Percentiles rank a stretch among this genome's conserved stretches.
phyloP scores from a whole-genome alignment of 2,888 invertebrate genomes.

The Tricholauxania praeusta region DNA sequence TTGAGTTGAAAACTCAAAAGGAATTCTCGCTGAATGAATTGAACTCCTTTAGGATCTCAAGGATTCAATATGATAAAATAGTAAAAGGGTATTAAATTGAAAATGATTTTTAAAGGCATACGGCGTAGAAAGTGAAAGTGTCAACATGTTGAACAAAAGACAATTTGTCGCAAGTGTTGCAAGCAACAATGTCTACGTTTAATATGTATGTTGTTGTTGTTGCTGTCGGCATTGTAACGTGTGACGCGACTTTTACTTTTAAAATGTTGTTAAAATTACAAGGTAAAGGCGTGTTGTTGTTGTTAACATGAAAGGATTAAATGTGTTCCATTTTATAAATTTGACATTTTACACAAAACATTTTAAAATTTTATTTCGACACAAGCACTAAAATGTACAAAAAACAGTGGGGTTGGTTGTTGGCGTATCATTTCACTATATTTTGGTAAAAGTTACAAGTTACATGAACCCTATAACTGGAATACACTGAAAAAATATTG shows the following conservation, averaged over 20 bases:
- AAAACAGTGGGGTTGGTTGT: constrained; percentile 1
- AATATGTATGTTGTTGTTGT: constrained; percentile 29
- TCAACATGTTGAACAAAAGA: constrained; percentile 51
- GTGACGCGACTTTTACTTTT: constrained; percentile 50
- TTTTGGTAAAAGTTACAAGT: too few relatives aligned
- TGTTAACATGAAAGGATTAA: constrained; percentile 27
- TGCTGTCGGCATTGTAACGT: constrained; percentile 38
- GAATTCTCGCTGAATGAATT: constrained; percentile 3
- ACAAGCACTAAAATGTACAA: constrained; percentile 9
- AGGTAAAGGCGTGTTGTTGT: not conserved
- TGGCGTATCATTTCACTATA: too few relatives aligned
- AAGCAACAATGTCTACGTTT: constrained; percentile 41
- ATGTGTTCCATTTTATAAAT: constrained; percentile 23
- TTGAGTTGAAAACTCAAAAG: not conserved
- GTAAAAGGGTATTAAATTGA: not conserved
- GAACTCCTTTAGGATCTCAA: constrained; percentile 8
- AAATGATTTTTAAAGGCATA: not conserved
- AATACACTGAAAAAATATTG: too few relatives aligned
- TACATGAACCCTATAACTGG: too few relatives aligned
- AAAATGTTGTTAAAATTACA: constrained; percentile 11
- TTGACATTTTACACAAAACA: constrained; percentile 32
- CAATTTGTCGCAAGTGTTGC: constrained; percentile 55
- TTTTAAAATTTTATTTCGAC: constrained; percentile 28
- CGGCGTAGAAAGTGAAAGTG: constrained; percentile 42
- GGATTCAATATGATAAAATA: not conserved